Base-by-base conservation (phyloP, 2,797 vertebrate species). In the Centroberyx gerrardi region DNA sequence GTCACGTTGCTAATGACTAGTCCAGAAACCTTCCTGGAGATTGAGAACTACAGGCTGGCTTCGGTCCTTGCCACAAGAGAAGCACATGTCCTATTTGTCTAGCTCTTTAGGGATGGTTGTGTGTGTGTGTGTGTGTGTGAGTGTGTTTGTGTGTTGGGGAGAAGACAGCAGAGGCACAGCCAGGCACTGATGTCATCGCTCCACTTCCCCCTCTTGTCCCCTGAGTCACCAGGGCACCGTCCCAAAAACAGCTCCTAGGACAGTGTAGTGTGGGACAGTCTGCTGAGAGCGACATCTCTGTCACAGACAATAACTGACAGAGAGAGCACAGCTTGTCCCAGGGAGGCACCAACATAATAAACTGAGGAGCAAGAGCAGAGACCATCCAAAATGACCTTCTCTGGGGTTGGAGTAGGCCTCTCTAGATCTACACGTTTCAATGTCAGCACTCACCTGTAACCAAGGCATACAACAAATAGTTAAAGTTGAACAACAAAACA, bases 111-210 rank as follows among this genome's bases (percentile, higher is more conserved):
- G 13, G 42, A 3, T 2, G 8, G 13, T 12, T 12, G 6, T 2
- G 42, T 29, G 44, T 55, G 56, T 60, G 71, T 62, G 62, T 72
- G 31, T 63, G 18, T 54, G 36, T 78, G 12, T 53, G 56, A 62
- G 6, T 64, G 27, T 66, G 31, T 49, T 44, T n/a, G 61, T 8
- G 62, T 44, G 40, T 38, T 72, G 62, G 10, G n/a, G 63, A 70
- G 73, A 58, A 27, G 62, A 31, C 64, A 68, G 40, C 83, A 72
- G 67, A 80, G 46, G 38, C 69, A 54, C 66, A 76, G 72, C 61
- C 64, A 75, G 61, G 64, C 74, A 27, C 58, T 86, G 85, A 87
- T 87, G 76, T 87, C 80, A 82, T 22, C 80, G 56, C 56, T 68
- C 58, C 62, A 65, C 70, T 73, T 79, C 73, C 60, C 66, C 56